Evolutionary conservation across 2,888 invertebrate species (phyloP).

Genomic region (Pilophorus perplexus): DNA sequence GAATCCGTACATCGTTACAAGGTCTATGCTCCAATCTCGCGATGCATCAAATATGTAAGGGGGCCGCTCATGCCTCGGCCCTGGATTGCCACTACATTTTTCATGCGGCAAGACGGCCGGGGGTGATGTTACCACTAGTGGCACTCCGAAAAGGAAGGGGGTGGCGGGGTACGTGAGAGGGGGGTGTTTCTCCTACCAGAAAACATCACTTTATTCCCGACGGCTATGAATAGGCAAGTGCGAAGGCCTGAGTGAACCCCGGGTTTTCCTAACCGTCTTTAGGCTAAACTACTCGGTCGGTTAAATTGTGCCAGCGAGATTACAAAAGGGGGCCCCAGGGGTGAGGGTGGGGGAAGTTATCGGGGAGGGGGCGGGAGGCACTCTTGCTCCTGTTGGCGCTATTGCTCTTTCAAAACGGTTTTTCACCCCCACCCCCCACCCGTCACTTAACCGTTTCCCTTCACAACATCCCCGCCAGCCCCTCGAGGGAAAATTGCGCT

Average conservation of each 20-base stretch:
- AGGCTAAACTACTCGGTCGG: constrained; percentile 42
- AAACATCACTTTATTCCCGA: constrained; percentile 42
- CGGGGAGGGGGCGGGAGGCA: not conserved
- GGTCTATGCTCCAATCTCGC: constrained; percentile 42
- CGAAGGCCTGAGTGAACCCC: constrained; percentile 16
- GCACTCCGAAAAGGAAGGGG: not conserved
- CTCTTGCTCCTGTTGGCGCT: not conserved
- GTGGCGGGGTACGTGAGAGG: not conserved
- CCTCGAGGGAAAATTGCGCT: constrained; percentile 35
- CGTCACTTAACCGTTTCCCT: constrained; percentile 18
- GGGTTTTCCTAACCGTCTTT: constrained; percentile 37
- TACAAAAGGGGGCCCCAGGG: constrained; percentile 38
- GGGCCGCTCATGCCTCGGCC: constrained; percentile 12
- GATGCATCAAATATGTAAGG: constrained; percentile 38
- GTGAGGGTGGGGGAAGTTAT: not conserved
- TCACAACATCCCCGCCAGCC: not conserved
- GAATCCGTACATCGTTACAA: too few species aligned
- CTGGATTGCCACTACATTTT: constrained; percentile 43
- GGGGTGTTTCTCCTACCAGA: too few species aligned
- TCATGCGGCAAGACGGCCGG: constrained; percentile 17
- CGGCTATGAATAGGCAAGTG: constrained; percentile 43
- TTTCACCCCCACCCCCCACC: constrained; percentile 9
- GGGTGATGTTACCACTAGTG: not conserved
- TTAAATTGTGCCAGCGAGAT: constrained; percentile 43
- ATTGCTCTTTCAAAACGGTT: constrained; percentile 37